Conservation (phyloP, 2,113 vertebrate species). For the Taxidea taxus region DNA sequence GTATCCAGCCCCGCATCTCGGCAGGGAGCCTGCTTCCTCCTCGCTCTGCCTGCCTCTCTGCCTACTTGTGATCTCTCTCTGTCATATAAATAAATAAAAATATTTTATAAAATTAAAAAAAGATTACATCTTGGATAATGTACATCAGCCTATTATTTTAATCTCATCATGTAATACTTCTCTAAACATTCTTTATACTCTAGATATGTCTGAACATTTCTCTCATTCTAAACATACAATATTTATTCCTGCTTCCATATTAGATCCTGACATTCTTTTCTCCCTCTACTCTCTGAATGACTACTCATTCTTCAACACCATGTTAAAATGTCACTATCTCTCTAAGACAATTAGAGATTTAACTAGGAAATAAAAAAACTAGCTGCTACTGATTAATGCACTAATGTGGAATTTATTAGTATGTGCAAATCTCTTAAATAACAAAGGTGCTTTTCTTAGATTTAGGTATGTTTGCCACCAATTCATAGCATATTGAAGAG, state of each 20-base stretch:
- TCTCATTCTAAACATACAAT: background rate
- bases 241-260: background rate
- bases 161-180: background rate
- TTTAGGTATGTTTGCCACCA: background rate
- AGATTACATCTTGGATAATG: background rate
- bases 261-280: background rate
- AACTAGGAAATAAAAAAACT: background rate
- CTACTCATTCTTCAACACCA: background rate
- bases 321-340: background rate
- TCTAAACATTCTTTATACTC: background rate
- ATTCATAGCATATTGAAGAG: background rate
- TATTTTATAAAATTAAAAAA: too few relatives aligned
- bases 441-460: background rate
- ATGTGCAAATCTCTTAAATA: background rate
- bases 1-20: too few relatives aligned
- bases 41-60: too few relatives aligned
- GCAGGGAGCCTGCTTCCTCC: too few relatives aligned
- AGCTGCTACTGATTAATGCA: background rate
- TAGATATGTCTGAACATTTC: background rate
- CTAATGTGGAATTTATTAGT: background rate
- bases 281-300: background rate
- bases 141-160: background rate
- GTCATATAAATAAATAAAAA: too few relatives aligned
- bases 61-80: too few relatives aligned
- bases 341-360: background rate